A percentile compares a stretch with the other conserved stretches of the same genome.
phyloP scores from a whole-genome alignment of 2,113 vertebrate genomes.

The Zosterops lateralis region DNA sequence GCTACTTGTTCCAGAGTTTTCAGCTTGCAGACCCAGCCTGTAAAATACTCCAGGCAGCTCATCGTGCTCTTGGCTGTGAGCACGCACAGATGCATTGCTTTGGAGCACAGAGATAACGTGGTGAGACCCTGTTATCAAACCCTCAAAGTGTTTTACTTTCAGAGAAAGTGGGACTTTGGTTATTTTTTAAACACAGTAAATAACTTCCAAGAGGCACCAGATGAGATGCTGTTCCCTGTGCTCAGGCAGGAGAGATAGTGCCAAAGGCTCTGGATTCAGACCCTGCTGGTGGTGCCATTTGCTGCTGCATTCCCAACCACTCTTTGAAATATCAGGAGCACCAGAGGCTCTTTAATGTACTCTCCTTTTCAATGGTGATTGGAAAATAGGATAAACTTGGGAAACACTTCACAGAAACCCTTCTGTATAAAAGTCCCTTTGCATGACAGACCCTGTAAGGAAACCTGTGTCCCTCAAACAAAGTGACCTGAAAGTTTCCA shows the following conservation, averaged over 20 bases:
- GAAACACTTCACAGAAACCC: not conserved
- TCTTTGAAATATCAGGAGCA: not conserved
- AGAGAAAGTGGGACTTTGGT: not conserved
- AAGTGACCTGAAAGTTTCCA: not conserved
- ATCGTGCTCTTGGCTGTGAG: not conserved
- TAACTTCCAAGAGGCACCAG: not conserved
- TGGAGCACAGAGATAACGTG: not conserved
- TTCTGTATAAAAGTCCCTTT: not conserved
- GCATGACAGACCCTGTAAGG: not conserved
- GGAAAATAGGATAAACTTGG: not conserved
- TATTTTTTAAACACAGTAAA: not conserved
- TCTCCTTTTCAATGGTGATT: not conserved
- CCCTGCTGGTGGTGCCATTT: not conserved
- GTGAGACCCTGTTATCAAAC: not conserved
- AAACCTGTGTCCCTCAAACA: not conserved
- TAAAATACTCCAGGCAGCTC: not conserved
- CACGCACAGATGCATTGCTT: not conserved
- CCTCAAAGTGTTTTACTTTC: not conserved
- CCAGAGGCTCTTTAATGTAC: not conserved
- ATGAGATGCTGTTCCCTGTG: not conserved
- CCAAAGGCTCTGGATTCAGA: not conserved
- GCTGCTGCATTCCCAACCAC: not conserved
- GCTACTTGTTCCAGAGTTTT: conserved; percentile 55
- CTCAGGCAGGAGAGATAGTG: not conserved
- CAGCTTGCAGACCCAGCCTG: not conserved